Conservation (phyloP, 2,797 vertebrate species). For the Platalea minor region DNA sequence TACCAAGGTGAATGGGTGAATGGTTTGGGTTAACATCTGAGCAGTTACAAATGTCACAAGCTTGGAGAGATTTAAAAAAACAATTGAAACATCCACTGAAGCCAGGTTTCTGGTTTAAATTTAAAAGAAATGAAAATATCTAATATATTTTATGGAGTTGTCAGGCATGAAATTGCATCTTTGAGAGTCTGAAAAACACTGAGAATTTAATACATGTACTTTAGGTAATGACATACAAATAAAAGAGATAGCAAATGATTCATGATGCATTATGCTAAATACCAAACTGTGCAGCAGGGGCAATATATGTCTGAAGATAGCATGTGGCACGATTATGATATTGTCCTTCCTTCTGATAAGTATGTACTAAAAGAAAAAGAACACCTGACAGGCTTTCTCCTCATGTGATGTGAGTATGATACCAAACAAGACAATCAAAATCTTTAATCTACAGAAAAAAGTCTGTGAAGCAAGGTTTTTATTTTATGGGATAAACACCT, state of each 20-base stretch:
- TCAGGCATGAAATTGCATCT: slow-evolving; percentile 53
- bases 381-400: background rate
- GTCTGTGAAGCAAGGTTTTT: background rate
- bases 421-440: background rate
- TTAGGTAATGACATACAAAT: slow-evolving; percentile 34
- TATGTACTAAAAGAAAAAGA: background rate
- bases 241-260: slow-evolving; percentile 29
- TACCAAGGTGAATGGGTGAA: slow-evolving; percentile 66
- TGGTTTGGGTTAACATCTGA: slow-evolving; percentile 67
- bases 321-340: background rate
- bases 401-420: background rate
- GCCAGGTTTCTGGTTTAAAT: slow-evolving; percentile 67
- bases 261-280: background rate
- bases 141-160: slow-evolving; percentile 51
- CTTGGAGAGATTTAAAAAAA: slow-evolving; percentile 45
- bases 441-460: background rate
- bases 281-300: background rate
- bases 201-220: slow-evolving; percentile 18
- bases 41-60: slow-evolving; percentile 53
- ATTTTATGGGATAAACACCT: background rate
- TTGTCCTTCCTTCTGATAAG: background rate
- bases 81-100: slow-evolving; percentile 23
- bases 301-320: background rate
- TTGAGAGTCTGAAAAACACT: background rate
- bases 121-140: slow-evolving; percentile 56